These are phyloP conservation scores for Notodonta dromedarius DNA, from an alignment of 2,888 invertebrate genomes.

Conservation along the genomic window DNA sequence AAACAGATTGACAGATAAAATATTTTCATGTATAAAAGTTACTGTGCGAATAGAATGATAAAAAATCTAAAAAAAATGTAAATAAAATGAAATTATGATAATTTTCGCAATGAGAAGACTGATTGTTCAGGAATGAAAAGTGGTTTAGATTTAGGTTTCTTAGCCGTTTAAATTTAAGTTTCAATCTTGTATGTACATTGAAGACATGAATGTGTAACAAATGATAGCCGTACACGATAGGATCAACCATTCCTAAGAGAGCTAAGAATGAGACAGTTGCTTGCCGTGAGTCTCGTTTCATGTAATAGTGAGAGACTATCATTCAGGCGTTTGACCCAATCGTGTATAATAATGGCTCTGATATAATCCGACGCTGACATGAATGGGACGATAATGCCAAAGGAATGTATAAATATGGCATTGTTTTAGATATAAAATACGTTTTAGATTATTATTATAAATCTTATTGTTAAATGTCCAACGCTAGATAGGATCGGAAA, in stretches of 20 bases:
- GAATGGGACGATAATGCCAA: slow-evolving; percentile 48
- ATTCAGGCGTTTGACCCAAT: too few relatives aligned
- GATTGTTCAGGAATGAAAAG: slow-evolving; percentile 78
- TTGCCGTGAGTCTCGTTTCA: too few relatives aligned
- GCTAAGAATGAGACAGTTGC: too few relatives aligned
- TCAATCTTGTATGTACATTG: slow-evolving; percentile 58
- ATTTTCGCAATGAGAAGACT: slow-evolving; percentile 83
- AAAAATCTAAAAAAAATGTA: slow-evolving; percentile 63
- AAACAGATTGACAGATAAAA: slow-evolving; percentile 38
- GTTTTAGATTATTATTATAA: slow-evolving; percentile 36
- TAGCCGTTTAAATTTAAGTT: slow-evolving; percentile 72
- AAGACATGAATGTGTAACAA: slow-evolving; percentile 53
- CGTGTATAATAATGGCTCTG: too few relatives aligned
- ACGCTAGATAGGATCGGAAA: slow-evolving; percentile 53
- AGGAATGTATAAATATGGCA: slow-evolving; percentile 45
- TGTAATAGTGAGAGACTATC: too few relatives aligned
- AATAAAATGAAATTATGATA: slow-evolving; percentile 65
- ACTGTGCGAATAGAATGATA: slow-evolving; percentile 50
- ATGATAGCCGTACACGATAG: slow-evolving; percentile 21
- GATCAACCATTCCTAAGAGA: too few relatives aligned
- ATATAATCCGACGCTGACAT: slow-evolving; percentile 42
- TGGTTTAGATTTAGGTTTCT: slow-evolving; percentile 74
- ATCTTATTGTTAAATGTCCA: slow-evolving; percentile 46
- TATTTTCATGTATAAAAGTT: slow-evolving; percentile 52
- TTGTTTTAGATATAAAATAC: slow-evolving; percentile 44